phyloP scores from a whole-genome alignment of 92 coral and sea anemone genomes.

The Epizoanthus scotinus region DNA sequence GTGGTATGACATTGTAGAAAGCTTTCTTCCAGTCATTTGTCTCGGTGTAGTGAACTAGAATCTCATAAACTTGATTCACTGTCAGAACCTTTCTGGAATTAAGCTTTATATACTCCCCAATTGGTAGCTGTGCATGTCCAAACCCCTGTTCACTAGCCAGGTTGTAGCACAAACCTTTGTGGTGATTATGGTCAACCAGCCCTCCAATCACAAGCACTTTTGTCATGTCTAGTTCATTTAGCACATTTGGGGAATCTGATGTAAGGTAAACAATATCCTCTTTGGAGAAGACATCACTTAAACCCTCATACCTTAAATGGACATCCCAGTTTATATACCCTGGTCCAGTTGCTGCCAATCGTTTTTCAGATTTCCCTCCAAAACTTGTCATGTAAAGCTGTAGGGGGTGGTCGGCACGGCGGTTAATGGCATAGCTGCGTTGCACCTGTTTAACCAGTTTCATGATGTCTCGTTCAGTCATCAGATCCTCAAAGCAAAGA shows the following conservation, averaged over 20 bases:
- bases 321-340: conserved; percentile 90
- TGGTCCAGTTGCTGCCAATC: conserved; percentile 59
- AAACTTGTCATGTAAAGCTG: conserved; percentile 92
- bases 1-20: conserved; percentile 77
- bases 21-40: conserved; percentile 88
- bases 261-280: conserved; percentile 82
- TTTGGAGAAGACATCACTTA: conserved; percentile 69
- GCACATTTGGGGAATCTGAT: conserved; percentile 89
- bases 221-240: conserved; percentile 78
- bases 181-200: conserved; percentile 95
- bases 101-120: conserved; percentile 78
- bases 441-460: conserved; percentile 92
- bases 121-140: conserved; percentile 89
- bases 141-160: conserved; percentile 73
- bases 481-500: conserved; percentile 84
- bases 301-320: conserved; percentile 66
- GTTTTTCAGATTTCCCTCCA: conserved; percentile 67
- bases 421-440: conserved; percentile 82
- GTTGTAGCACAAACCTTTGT: conserved; percentile 83
- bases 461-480: conserved; percentile 81
- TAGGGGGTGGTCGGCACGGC: conserved; percentile 78
- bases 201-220: conserved; percentile 93
- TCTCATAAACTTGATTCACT: conserved; percentile 94
- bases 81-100: conserved; percentile 82
- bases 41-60: conserved; percentile 76